Evolutionary conservation across 2,888 invertebrate species (phyloP), one percentile per base, ranked within the genome.

Genomic region (Plagiodera versicolora): DNA sequence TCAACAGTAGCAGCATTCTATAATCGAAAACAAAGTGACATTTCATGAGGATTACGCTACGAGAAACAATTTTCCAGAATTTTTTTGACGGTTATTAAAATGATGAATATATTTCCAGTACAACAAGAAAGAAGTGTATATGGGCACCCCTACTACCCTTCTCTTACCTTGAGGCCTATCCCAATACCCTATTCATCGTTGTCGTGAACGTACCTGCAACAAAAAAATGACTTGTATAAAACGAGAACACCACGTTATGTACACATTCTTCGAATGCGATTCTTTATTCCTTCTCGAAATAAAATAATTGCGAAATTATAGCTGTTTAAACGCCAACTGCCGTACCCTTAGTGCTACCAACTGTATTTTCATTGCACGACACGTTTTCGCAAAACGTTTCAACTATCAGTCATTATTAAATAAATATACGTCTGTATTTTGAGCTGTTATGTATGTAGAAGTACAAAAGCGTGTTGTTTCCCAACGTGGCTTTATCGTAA

Each of bases 401-500:
- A 39, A 52, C 35, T 39, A 18, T 8, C 35, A 53, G 16, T 53
- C 35, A 53, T 39, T 39, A 39, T n/a, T 14, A 44, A 24, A 53
- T 39, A 24, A 51, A 53, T 53, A 53, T 53, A 44, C 20, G 53
- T 44, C 53, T 53, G 35, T 20, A 10, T 44, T 44, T 44, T 44
- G 11, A 4, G 39, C 14, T 39, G 14, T 39, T 39, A 44, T 35
- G 35, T 53, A 53, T 53, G 53, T 53, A 44, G 44, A 53, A 24
- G 35, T 53, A 53, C 44, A 53, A 53, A 53, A 24, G 35, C 53
- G 24, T 39, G 35, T 19, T 39, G 20, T 53, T 53, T 51, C 35
- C 24, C 24, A 24, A 9, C 44, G 53, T 14, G 53, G 24, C 53
- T 20, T 53, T 53, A 53, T 44, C 44, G 44, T 53, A 39, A n/a